Percentiles rank a stretch among this genome's conserved stretches.
Evolutionary conservation across 2,113 vertebrate species (phyloP).

Genomic region (Apeltes quadracus): DNA sequence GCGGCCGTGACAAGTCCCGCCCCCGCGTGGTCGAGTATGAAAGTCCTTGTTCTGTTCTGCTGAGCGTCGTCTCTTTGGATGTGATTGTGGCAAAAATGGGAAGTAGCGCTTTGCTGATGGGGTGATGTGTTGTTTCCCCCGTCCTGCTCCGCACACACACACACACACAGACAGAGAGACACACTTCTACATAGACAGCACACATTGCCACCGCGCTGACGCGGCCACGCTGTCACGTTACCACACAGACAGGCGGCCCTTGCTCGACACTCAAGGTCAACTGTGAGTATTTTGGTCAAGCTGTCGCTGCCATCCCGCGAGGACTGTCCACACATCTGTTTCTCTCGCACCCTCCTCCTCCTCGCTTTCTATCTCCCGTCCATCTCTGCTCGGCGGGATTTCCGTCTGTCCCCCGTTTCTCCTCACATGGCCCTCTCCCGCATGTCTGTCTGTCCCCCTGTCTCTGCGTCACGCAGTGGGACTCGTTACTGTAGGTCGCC

Average conservation of each 20-base stretch:
- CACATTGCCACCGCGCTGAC: constrained; percentile 35
- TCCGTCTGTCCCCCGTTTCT: background rate
- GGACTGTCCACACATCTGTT: background rate
- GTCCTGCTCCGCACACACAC: constrained; percentile 7
- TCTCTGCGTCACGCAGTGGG: constrained; percentile 20
- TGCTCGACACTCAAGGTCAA: constrained; percentile 36
- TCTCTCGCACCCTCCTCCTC: background rate
- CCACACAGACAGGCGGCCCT: constrained; percentile 27
- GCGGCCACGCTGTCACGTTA: constrained; percentile 22
- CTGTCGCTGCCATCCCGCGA: constrained; percentile 17
- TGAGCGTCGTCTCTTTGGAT: constrained; percentile 33
- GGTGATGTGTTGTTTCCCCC: constrained; percentile 46
- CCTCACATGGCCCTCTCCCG: background rate
- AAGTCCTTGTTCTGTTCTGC: constrained; percentile 40
- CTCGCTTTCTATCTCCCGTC: background rate
- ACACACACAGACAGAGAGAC: constrained; percentile 16
- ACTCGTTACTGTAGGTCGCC: constrained; percentile 34
- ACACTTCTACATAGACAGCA: constrained; percentile 4
- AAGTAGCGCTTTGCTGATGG: constrained; percentile 56
- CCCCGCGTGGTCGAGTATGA: constrained; percentile 24
- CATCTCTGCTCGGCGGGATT: background rate
- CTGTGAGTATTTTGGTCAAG: constrained; percentile 36
- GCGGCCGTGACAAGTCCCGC: constrained; percentile 20
- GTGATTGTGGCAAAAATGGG: constrained; percentile 44
- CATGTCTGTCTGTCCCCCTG: background rate